A percentile compares a stretch with the other conserved stretches of the same genome.
Evolutionary conservation across 1,140 invertebrate species (phyloP).

Genomic region (Microplitis demolitor): DNA sequence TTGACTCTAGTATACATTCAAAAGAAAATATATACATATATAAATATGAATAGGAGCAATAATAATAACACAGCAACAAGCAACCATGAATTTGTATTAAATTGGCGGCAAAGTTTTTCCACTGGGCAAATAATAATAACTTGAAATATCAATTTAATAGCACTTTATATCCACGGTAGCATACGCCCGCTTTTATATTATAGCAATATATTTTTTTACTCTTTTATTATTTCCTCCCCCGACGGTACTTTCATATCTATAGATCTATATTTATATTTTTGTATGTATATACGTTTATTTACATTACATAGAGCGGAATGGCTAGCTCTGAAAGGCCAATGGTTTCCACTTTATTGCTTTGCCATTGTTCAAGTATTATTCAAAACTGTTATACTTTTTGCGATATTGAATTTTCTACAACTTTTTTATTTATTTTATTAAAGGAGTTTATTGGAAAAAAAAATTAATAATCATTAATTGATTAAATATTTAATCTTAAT

Average conservation of each 20-base stretch:
- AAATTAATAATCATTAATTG: no score
- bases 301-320: not conserved
- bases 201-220: not conserved
- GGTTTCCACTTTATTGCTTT: conserved; percentile 22
- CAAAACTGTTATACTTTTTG: conserved; percentile 23
- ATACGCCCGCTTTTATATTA: not conserved
- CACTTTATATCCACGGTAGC: not conserved
- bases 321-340: not conserved
- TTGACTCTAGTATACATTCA: no score
- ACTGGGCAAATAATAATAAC: conserved; percentile 41
- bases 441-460: no score
- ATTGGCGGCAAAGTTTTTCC: conserved; percentile 44
- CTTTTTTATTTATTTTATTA: no score
- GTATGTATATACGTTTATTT: not conserved
- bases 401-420: no score
- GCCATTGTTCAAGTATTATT: conserved; percentile 37
- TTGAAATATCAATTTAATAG: conserved; percentile 47
- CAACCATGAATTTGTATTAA: conserved; percentile 45
- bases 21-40: no score
- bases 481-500: no score
- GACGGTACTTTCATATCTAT: no score
- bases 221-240: not conserved
- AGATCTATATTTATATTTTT: no score
- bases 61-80: no score
- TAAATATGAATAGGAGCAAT: no score